These are phyloP conservation scores for Drosophila sp. DNA, from an alignment of 1,140 invertebrate genomes.

Conservation along the genomic window DNA sequence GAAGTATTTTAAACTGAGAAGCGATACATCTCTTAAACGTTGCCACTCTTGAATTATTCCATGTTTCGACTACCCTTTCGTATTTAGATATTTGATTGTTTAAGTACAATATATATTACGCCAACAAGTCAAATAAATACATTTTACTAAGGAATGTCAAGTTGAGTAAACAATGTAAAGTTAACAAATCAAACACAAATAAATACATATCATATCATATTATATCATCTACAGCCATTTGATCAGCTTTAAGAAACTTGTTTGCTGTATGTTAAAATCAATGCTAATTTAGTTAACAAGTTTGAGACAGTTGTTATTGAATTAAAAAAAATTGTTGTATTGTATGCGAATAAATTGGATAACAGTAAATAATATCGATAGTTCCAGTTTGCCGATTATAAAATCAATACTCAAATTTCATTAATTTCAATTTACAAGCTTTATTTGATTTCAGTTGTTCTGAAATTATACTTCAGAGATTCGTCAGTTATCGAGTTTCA, in stretches of 20 bases:
- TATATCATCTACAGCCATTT: constrained; percentile 12
- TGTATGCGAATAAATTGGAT: background rate
- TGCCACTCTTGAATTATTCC: background rate
- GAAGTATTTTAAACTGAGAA: no score
- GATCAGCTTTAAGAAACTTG: constrained; percentile 25
- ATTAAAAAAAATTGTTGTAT: background rate
- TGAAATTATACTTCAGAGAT: constrained; percentile 44
- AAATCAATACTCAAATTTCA: constrained; percentile 22
- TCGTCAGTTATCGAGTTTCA: constrained; percentile 27
- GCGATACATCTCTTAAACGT: background rate
- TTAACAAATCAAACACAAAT: background rate
- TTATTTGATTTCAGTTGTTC: constrained; percentile 59
- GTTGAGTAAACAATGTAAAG: constrained; percentile 6
- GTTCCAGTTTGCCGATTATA: constrained; percentile 19
- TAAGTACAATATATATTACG: background rate
- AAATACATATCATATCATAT: constrained; percentile 29
- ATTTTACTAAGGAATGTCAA: constrained; percentile 25
- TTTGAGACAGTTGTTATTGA: constrained; percentile 16
- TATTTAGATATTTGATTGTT: constrained; percentile 7
- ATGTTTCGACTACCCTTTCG: background rate
- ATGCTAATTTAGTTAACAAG: constrained; percentile 35
- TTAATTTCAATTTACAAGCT: constrained; percentile 73
- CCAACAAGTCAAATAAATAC: background rate
- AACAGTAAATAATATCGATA: constrained; percentile 13
- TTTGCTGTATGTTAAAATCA: constrained; percentile 30